Evolutionary conservation across 2,888 invertebrate genomes (phyloP).

Genomic region (Hirtodrosophila alboralis): DNA sequence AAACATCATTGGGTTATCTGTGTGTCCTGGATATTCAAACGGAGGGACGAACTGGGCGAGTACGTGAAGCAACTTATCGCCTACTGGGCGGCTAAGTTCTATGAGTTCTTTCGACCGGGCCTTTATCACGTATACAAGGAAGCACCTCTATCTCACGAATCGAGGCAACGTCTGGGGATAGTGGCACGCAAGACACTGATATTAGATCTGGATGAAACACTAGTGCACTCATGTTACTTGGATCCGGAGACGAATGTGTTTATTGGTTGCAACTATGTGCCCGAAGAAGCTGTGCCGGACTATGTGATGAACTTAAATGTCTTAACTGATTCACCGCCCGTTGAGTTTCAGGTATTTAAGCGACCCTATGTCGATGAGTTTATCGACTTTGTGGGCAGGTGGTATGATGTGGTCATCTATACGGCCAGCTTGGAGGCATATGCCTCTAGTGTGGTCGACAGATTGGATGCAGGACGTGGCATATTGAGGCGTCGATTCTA

Average conservation of each 20-base stretch:
- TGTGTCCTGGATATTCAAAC: not conserved
- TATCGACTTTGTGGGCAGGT: slow-evolving; percentile 45
- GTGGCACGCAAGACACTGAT: slow-evolving; percentile 50
- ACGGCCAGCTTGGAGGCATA: slow-evolving; percentile 64
- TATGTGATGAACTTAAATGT: slow-evolving; percentile 36
- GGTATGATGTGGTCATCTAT: slow-evolving; percentile 64
- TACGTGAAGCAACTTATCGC: slow-evolving; percentile 20
- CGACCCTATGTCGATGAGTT: slow-evolving; percentile 59
- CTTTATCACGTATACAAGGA: slow-evolving; percentile 23
- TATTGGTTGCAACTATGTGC: slow-evolving; percentile 45
- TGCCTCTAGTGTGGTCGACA: slow-evolving; percentile 51
- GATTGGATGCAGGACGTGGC: slow-evolving; percentile 52
- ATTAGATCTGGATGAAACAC: slow-evolving; percentile 62
- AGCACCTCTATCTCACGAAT: slow-evolving; percentile 26
- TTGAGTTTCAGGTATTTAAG: slow-evolving; percentile 53
- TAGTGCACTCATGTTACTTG: slow-evolving; percentile 59
- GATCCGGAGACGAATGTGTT: slow-evolving; percentile 45
- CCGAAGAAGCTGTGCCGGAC: slow-evolving; percentile 42
- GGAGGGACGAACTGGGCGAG: slow-evolving; percentile 34
- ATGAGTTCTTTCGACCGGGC: not conserved
- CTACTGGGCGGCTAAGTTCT: slow-evolving; percentile 14
- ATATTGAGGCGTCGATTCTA: slow-evolving; percentile 55
- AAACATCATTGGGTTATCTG: not conserved
- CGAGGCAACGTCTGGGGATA: not conserved
- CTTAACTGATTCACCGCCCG: not conserved